Conservation (phyloP, 2,797 vertebrate species). For the Crotalus adamanteus region DNA sequence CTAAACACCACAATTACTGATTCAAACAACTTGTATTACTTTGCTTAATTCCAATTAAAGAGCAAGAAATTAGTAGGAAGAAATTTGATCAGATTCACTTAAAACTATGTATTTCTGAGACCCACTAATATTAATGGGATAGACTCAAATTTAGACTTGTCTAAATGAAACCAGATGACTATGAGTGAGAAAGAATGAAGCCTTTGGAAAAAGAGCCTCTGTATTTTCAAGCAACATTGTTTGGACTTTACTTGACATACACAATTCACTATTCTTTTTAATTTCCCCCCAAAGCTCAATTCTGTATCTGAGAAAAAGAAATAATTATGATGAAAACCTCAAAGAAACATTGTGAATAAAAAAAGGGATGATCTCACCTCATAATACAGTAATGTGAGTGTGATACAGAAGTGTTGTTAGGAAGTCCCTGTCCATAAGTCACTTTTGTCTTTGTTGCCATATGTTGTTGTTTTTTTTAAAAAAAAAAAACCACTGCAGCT, state of each 20-base stretch:
- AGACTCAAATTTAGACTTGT: not conserved
- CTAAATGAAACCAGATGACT: not conserved
- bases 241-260: not conserved
- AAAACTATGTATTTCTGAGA: not conserved
- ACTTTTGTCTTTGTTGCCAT: not conserved
- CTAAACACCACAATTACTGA: not conserved
- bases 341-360: not conserved
- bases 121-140: not conserved
- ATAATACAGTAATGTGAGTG: not conserved
- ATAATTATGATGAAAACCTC: not conserved
- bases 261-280: not conserved
- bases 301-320: not conserved
- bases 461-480: rapidly evolving
- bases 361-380: not conserved
- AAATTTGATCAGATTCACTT: not conserved
- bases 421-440: not conserved
- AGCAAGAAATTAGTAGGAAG: not conserved
- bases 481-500: not conserved
- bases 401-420: not conserved
- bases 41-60: not conserved
- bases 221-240: not conserved
- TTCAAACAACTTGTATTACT: not conserved
- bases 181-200: not conserved
- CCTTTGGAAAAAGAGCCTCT: not conserved
- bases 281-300: not conserved